Conservation (phyloP, 2,888 invertebrate species). For the Nyleta sp. region DNA sequence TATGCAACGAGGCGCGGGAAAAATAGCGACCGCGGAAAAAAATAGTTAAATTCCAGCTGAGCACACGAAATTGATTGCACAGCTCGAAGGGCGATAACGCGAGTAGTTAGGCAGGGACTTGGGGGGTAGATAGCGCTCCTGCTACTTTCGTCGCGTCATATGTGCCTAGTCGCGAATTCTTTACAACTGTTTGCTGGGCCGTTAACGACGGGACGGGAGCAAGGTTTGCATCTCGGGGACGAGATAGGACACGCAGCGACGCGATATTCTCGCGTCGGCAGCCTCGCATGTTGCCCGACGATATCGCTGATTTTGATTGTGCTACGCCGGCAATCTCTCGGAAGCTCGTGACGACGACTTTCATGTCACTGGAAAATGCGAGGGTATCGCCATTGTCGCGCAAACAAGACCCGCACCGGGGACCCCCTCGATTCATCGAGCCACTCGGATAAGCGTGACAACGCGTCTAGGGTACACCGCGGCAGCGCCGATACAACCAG, state of each 20-base stretch:
- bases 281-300: constrained; percentile 61
- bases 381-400: constrained; percentile 56
- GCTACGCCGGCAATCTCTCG: constrained; percentile 59
- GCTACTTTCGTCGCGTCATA: constrained; percentile 62
- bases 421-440: constrained; percentile 35
- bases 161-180: constrained; percentile 73
- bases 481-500: constrained; percentile 27
- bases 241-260: constrained; percentile 77
- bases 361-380: constrained; percentile 49
- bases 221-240: constrained; percentile 73
- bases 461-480: constrained; percentile 23
- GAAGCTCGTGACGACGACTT: constrained; percentile 57
- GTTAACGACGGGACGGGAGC: constrained; percentile 52
- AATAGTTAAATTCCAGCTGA: constrained; percentile 60
- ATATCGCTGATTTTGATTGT: constrained; percentile 71
- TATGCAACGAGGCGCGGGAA: constrained; percentile 34
- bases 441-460: constrained; percentile 52
- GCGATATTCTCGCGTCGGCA: constrained; percentile 29
- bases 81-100: constrained; percentile 73
- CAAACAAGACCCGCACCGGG: constrained; percentile 36
- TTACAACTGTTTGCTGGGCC: constrained; percentile 78
- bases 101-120: constrained; percentile 72
- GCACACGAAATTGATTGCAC: constrained; percentile 74
- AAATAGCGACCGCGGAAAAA: constrained; percentile 17
- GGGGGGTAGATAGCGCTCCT: constrained; percentile 75